phyloP scores from a whole-genome alignment of 2,113 vertebrate genomes.

The Numenius arquata region DNA sequence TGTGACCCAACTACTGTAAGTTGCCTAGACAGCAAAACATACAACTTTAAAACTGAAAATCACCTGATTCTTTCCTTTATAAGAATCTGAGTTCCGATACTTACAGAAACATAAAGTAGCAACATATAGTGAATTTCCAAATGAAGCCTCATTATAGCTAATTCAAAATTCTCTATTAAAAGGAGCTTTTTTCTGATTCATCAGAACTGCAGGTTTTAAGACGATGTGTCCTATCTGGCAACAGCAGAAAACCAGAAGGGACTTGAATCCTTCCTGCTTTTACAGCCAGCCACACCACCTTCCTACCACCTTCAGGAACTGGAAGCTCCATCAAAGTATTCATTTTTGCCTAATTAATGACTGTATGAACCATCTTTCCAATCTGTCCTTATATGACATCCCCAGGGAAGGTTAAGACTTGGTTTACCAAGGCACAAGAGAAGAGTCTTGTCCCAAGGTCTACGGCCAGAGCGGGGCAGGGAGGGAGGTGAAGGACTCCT shows the following conservation, averaged over 20 bases:
- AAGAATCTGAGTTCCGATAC: background rate
- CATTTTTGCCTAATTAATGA: background rate
- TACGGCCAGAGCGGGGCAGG: rapidly evolving
- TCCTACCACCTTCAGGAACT: background rate
- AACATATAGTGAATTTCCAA: background rate
- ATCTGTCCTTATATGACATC: background rate
- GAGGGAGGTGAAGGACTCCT: background rate
- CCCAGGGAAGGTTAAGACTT: background rate
- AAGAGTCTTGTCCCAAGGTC: background rate
- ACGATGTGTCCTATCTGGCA: background rate
- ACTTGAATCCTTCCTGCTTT: background rate
- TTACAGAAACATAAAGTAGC: background rate
- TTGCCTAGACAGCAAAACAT: slow-evolving; percentile 28
- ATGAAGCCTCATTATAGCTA: background rate
- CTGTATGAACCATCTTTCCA: background rate
- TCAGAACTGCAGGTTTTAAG: background rate
- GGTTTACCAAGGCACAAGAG: background rate
- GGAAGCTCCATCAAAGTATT: rapidly evolving
- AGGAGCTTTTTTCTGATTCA: background rate
- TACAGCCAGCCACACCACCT: background rate
- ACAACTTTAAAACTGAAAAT: slow-evolving; percentile 6
- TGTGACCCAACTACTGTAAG: slow-evolving; percentile 9
- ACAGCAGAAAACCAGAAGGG: background rate
- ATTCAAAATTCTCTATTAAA: background rate
- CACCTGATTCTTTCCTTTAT: background rate